These are phyloP conservation scores for Corvus hawaiiensis DNA, from an alignment of 2,113 vertebrate genomes.

Conservation along the genomic window DNA sequence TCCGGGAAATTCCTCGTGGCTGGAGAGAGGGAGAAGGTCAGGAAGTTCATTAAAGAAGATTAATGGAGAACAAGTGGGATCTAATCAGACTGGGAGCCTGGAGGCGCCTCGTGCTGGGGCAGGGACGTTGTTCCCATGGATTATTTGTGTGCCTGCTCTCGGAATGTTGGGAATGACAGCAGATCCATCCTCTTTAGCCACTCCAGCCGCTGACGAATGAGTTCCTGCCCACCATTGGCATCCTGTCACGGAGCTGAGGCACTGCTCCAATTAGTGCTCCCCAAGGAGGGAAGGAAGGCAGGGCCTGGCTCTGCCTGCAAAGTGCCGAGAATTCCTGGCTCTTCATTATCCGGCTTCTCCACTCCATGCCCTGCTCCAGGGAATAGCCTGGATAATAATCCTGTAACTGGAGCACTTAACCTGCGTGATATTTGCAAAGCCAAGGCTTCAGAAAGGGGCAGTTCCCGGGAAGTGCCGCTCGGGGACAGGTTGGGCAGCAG, in stretches of 20 bases:
- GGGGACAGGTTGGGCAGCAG: neutral
- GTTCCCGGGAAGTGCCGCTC: neutral
- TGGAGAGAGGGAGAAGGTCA: constrained; percentile 19
- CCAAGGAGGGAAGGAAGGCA: neutral
- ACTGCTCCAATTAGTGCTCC: neutral
- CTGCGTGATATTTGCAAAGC: neutral
- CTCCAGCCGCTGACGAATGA: constrained; percentile 24
- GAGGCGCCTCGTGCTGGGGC: neutral
- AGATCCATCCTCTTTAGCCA: constrained; percentile 45
- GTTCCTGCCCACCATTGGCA: constrained; percentile 25
- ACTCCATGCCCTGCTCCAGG: neutral
- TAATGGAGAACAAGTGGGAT: constrained; percentile 30
- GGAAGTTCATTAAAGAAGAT: constrained; percentile 56
- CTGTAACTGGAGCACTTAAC: neutral
- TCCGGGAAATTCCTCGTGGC: neutral
- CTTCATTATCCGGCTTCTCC: neutral
- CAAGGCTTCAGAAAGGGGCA: neutral
- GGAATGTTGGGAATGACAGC: neutral
- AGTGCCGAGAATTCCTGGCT: neutral
- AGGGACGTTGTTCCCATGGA: neutral
- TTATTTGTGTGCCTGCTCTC: neutral
- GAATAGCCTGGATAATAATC: neutral
- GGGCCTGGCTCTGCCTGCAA: neutral
- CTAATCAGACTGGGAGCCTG: neutral
- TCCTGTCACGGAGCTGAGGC: constrained; percentile 14